Percentiles rank a stretch among this genome's conserved stretches.
Conservation (phyloP, 2,113 vertebrate genomes). For the Myanophis thanlyinensis region DNA sequence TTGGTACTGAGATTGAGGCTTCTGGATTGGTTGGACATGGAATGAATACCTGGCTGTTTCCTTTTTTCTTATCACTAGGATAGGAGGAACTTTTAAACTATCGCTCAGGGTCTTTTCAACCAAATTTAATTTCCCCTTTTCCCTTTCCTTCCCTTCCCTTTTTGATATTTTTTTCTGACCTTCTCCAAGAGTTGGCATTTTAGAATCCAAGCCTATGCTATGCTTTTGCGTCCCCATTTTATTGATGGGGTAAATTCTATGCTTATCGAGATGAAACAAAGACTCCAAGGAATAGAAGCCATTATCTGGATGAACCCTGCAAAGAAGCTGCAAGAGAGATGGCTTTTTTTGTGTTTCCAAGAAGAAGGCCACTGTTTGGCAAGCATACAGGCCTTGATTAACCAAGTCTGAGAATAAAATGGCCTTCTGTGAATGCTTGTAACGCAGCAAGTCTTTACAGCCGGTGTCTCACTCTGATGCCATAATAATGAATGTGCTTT, state of each 20-base stretch:
- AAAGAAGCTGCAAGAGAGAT: not conserved
- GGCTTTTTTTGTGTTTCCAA: not conserved
- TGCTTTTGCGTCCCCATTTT: not conserved
- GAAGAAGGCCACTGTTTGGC: not conserved
- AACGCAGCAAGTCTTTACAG: conserved; percentile 24
- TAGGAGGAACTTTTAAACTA: not conserved
- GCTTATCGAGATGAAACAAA: not conserved
- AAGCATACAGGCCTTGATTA: not conserved
- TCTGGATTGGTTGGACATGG: not conserved
- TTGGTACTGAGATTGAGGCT: not conserved
- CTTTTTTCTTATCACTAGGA: not conserved
- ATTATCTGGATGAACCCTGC: not conserved
- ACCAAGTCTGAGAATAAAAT: not conserved
- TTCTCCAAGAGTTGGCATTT: not conserved
- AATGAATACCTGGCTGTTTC: not conserved
- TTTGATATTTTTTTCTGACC: not conserved
- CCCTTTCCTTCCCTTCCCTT: not conserved
- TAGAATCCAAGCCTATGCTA: not conserved
- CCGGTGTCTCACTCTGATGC: conserved; percentile 13
- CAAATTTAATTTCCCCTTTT: not conserved
- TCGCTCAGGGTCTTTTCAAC: not conserved
- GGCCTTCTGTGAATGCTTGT: not conserved
- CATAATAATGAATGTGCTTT: not conserved
- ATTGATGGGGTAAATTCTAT: not conserved
- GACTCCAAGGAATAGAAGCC: not conserved